Evolutionary conservation across 2,113 vertebrate genomes (phyloP).

Genomic region (Ceratotherium simum): DNA sequence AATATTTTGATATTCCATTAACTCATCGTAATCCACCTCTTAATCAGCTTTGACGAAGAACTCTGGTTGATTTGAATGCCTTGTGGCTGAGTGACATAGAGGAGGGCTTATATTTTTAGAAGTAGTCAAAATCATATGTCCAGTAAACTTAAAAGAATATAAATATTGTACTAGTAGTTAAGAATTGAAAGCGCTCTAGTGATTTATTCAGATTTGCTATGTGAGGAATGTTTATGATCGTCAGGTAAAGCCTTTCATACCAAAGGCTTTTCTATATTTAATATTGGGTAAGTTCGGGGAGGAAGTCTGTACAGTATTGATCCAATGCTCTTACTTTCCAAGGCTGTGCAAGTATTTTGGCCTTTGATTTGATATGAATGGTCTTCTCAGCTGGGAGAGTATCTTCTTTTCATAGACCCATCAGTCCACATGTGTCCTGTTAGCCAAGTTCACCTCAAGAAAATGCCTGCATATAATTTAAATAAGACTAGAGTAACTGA

Average conservation of each 20-base stretch:
- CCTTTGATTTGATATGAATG: slow-evolving; percentile 20
- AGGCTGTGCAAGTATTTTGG: not conserved
- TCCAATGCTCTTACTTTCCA: not conserved
- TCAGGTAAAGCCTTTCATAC: not conserved
- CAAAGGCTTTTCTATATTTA: slow-evolving; percentile 33
- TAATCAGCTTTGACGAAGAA: slow-evolving; percentile 49
- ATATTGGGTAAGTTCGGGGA: not conserved
- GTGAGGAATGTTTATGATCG: not conserved
- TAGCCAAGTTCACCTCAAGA: slow-evolving; percentile 3
- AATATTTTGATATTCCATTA: slow-evolving; percentile 44
- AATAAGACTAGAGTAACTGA: slow-evolving; percentile 30
- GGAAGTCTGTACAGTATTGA: not conserved
- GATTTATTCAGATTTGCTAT: slow-evolving; percentile 39
- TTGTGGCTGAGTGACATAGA: slow-evolving; percentile 27
- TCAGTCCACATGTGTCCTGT: not conserved
- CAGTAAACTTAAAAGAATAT: slow-evolving; percentile 37
- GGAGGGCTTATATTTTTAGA: slow-evolving; percentile 39
- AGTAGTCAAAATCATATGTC: slow-evolving; percentile 59
- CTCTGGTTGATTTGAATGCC: slow-evolving; percentile 29
- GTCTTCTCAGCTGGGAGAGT: not conserved
- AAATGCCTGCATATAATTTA: not conserved
- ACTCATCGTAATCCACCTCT: not conserved
- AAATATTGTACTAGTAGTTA: slow-evolving; percentile 28
- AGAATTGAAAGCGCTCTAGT: slow-evolving; percentile 9
- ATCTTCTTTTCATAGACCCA: not conserved